phyloP scores from a whole-genome alignment of 2,888 invertebrate genomes.

The Brenthis ino region DNA sequence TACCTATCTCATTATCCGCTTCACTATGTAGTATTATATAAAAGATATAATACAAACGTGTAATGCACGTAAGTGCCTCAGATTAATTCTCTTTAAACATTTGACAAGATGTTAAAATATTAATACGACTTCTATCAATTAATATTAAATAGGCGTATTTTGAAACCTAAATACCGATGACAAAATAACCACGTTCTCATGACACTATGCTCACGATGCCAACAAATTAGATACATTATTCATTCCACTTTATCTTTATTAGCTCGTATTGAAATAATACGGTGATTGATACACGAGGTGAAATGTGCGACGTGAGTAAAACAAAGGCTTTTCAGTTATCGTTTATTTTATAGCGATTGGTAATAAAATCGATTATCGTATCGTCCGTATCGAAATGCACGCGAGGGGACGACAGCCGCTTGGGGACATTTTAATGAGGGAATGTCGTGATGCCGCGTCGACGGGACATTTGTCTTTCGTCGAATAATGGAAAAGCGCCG shows the following conservation, averaged over 20 bases:
- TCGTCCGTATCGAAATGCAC: conserved; percentile 52
- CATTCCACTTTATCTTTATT: conserved; percentile 49
- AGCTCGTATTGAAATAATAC: conserved; percentile 57
- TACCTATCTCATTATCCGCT: conserved; percentile 31
- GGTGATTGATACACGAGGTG: conserved; percentile 62
- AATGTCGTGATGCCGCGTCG: conserved; percentile 64
- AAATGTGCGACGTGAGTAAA: conserved; percentile 59
- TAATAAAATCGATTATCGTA: conserved; percentile 72
- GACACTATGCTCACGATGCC: conserved; percentile 24
- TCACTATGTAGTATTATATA: conserved; percentile 20
- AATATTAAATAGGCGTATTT: background rate
- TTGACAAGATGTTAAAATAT: conserved; percentile 4
- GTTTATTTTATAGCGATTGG: conserved; percentile 65
- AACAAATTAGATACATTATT: conserved; percentile 56
- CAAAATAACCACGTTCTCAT: conserved; percentile 12
- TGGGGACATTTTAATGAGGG: conserved; percentile 71
- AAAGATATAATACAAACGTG: conserved; percentile 13
- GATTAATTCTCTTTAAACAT: no score
- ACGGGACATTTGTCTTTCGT: conserved; percentile 70
- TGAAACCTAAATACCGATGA: conserved; percentile 7
- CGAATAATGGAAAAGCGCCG: conserved; percentile 68
- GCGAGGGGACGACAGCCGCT: conserved; percentile 56
- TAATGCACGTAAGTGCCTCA: background rate
- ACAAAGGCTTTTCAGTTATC: conserved; percentile 55
- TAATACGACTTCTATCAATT: background rate